These are phyloP conservation scores for Samia ricini DNA, from an alignment of 1,140 invertebrate species.

Conservation along the genomic window DNA sequence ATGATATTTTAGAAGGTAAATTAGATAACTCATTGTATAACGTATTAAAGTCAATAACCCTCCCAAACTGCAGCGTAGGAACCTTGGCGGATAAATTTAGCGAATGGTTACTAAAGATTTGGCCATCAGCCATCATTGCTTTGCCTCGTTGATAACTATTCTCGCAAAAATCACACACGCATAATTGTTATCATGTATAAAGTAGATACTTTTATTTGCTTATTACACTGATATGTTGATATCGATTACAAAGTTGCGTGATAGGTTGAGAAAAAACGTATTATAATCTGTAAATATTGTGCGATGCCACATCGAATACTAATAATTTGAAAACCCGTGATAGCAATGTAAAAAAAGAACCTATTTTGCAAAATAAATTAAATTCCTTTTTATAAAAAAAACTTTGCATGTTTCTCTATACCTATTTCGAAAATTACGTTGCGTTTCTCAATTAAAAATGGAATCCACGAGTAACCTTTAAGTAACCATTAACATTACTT, in stretches of 20 bases:
- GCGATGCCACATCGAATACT: neutral
- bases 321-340: neutral
- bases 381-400: neutral
- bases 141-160: constrained; percentile 45
- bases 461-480: too few relatives aligned
- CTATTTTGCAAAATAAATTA: neutral
- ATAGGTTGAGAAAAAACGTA: neutral
- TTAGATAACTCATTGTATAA: constrained; percentile 63
- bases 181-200: neutral
- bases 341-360: neutral
- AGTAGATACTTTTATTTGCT: constrained; percentile 5
- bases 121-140: constrained; percentile 52
- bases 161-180: constrained; percentile 29
- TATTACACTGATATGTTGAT: neutral
- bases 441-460: too few relatives aligned
- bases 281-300: neutral
- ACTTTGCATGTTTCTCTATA: too few relatives aligned
- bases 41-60: constrained; percentile 69
- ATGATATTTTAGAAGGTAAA: constrained; percentile 36
- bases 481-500: too few relatives aligned
- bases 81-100: constrained; percentile 68
- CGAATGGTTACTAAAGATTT: constrained; percentile 61
- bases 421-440: too few relatives aligned
- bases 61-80: constrained; percentile 59
- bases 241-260: neutral